Conservation (phyloP, 1,140 invertebrate genomes). For the Dreissena polymorpha region DNA sequence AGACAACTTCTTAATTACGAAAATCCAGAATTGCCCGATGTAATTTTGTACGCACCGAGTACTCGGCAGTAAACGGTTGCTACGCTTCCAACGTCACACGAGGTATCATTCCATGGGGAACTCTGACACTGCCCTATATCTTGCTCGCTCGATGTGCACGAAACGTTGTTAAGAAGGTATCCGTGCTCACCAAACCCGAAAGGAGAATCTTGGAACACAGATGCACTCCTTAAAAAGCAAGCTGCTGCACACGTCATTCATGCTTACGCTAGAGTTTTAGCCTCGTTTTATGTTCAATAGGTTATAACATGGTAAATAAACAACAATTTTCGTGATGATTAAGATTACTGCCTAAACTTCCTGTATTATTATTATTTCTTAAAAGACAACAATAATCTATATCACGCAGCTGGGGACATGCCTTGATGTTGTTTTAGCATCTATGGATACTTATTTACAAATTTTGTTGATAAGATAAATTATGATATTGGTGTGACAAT, state of each 20-base stretch:
- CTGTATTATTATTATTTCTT: not conserved
- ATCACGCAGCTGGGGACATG: not conserved
- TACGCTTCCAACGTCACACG: not conserved
- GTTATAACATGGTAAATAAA: not conserved
- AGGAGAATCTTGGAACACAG: not conserved
- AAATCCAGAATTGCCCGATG: too few relatives aligned
- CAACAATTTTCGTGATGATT: not conserved
- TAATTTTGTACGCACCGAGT: not conserved
- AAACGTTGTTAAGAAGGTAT: not conserved
- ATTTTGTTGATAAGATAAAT: too few relatives aligned
- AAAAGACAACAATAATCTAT: not conserved
- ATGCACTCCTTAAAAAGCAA: constrained; percentile 7
- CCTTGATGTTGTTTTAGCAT: not conserved
- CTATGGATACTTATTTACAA: not conserved
- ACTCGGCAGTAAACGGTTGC: constrained; percentile 13
- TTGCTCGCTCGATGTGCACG: not conserved
- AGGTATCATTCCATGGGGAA: not conserved
- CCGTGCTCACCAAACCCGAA: not conserved
- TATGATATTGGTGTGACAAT: too few relatives aligned
- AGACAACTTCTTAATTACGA: too few relatives aligned
- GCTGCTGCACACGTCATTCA: not conserved
- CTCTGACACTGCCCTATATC: not conserved
- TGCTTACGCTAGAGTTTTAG: not conserved
- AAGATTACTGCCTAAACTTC: not conserved
- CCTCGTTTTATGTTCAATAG: not conserved